phyloP scores from a whole-genome alignment of 2,888 invertebrate genomes.

The Osmoderma eremita region DNA sequence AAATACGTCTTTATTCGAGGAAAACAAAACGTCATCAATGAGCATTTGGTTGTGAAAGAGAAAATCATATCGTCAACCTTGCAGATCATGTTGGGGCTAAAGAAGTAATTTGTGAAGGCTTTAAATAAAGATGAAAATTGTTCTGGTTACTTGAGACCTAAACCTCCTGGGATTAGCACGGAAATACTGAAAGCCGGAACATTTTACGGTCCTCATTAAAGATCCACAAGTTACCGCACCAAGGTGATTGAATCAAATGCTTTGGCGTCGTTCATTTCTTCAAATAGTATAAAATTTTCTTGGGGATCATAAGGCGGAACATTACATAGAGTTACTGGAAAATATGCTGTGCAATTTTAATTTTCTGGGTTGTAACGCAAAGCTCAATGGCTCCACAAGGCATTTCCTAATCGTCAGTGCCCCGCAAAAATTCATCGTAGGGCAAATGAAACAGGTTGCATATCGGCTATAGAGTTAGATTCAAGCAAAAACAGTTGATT shows the following conservation, averaged over 20 bases:
- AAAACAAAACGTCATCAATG: slow-evolving; percentile 43
- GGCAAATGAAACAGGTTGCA: too few relatives aligned
- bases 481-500: too few relatives aligned
- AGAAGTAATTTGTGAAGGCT: slow-evolving; percentile 47
- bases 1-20: slow-evolving; percentile 36
- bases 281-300: slow-evolving; percentile 36
- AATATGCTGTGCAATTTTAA: slow-evolving; percentile 23
- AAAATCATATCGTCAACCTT: slow-evolving; percentile 46
- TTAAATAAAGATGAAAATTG: slow-evolving; percentile 35
- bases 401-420: too few relatives aligned
- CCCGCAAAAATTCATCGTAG: too few relatives aligned
- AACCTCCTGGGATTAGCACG: slow-evolving; percentile 11
- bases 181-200: slow-evolving; percentile 41
- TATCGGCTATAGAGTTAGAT: too few relatives aligned
- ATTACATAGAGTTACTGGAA: slow-evolving; percentile 34
- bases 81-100: slow-evolving; percentile 47
- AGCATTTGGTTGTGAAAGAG: slow-evolving; percentile 39
- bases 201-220: slow-evolving; percentile 36
- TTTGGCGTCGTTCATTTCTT: slow-evolving; percentile 8
- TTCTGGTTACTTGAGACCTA: slow-evolving; percentile 20
- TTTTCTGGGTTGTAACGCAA: slow-evolving; percentile 33
- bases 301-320: slow-evolving; percentile 40
- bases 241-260: slow-evolving; percentile 16
- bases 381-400: too few relatives aligned
- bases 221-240: slow-evolving; percentile 19